These are phyloP conservation scores for Polydesmus complanatus DNA, from an alignment of 2,888 invertebrate genomes.

Conservation along the genomic window DNA sequence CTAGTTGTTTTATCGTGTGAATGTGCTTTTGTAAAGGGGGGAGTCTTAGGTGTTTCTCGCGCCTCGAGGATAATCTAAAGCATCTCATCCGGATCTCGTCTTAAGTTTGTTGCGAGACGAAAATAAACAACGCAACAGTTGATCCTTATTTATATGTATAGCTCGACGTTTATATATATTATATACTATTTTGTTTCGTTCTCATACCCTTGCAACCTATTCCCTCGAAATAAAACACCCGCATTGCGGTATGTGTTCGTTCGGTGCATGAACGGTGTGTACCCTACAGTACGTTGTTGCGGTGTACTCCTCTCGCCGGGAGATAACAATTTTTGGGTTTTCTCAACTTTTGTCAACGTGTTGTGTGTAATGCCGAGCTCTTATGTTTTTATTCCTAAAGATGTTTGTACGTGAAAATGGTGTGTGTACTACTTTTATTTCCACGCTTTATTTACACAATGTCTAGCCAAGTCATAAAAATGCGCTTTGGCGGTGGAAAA, in stretches of 20 bases:
- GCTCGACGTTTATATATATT: neutral
- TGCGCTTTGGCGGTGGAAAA: neutral
- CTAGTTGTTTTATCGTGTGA: too few relatives aligned
- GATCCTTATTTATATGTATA: neutral
- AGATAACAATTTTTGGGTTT: neutral
- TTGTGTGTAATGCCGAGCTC: neutral
- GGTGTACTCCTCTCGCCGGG: too few relatives aligned
- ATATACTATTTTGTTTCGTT: neutral
- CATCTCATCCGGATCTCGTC: too few relatives aligned
- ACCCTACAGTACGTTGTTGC: too few relatives aligned
- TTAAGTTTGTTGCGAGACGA: neutral
- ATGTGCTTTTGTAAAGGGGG: too few relatives aligned
- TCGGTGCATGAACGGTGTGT: neutral
- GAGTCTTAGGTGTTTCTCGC: too few relatives aligned
- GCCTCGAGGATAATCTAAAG: too few relatives aligned
- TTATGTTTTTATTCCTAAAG: too few relatives aligned
- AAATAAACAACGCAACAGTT: neutral
- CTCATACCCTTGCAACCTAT: neutral
- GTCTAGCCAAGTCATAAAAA: neutral
- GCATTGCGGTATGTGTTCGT: neutral
- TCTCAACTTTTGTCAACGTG: neutral
- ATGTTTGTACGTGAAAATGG: neutral
- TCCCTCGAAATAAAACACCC: neutral
- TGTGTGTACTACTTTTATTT: neutral
- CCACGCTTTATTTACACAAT: neutral